Percentiles rank a stretch among this genome's conserved stretches.
Conservation (phyloP, 2,888 invertebrate genomes). For the Nemoura dubitans region DNA sequence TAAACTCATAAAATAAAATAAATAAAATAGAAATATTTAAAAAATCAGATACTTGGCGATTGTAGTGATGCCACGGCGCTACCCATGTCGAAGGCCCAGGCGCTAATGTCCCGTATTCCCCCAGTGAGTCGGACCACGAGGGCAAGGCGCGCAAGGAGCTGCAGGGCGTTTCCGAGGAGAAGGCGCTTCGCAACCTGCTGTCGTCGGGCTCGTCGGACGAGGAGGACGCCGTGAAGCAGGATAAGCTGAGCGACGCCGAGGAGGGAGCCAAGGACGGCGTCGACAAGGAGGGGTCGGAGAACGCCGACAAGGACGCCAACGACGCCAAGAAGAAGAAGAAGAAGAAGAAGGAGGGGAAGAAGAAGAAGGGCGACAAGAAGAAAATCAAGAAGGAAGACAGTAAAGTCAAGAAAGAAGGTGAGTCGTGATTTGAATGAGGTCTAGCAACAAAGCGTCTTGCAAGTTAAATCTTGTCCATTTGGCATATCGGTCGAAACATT, state of each 20-base stretch:
- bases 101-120: no score
- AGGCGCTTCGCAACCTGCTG: constrained; percentile 84
- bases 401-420: neutral
- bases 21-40: no score
- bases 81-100: no score
- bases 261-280: constrained; percentile 45
- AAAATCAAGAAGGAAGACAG: constrained; percentile 41
- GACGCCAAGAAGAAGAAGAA: constrained; percentile 44
- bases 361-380: constrained; percentile 40
- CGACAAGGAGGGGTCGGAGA: constrained; percentile 39
- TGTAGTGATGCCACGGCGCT: no score
- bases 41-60: no score
- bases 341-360: constrained; percentile 44
- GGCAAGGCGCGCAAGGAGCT: constrained; percentile 82
- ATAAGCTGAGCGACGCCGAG: constrained; percentile 46
- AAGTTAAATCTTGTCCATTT: no score
- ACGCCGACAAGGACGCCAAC: constrained; percentile 43
- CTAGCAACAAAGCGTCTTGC: no score
- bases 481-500: no score
- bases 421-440: neutral
- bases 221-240: constrained; percentile 49
- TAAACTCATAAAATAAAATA: no score
- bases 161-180: constrained; percentile 91
- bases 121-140: constrained; percentile 75
- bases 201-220: constrained; percentile 68